Conservation (phyloP, 2,113 vertebrate species). For the Dermatemys mawii region DNA sequence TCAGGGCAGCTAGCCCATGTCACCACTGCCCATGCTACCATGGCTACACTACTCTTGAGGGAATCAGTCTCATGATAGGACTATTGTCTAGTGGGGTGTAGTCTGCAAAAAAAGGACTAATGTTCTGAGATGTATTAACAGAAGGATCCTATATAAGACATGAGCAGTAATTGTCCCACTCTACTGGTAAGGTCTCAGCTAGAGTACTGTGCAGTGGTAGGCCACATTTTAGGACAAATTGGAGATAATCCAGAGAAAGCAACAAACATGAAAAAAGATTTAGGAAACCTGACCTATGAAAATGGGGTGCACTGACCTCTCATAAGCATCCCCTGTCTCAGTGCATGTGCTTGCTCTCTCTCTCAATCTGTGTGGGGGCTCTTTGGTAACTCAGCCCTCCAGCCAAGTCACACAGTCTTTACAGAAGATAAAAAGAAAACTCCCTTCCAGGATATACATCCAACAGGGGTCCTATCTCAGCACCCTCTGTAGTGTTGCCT, state of each 20-base stretch:
- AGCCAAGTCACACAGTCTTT: too few relatives aligned
- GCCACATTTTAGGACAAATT: neutral
- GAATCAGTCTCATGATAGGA: neutral
- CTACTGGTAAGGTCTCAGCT: neutral
- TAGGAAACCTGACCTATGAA: neutral
- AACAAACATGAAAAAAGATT: neutral
- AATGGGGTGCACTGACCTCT: too few relatives aligned
- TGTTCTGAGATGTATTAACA: neutral
- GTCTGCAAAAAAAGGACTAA: neutral
- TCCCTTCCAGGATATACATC: too few relatives aligned
- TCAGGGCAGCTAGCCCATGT: neutral
- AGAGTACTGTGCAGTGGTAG: neutral
- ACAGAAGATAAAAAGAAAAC: too few relatives aligned
- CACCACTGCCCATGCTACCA: neutral
- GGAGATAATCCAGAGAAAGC: neutral
- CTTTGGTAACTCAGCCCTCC: too few relatives aligned
- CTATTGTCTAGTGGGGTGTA: too few relatives aligned
- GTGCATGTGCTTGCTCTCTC: too few relatives aligned
- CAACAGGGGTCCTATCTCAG: too few relatives aligned
- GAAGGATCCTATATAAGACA: neutral
- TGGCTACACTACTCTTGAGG: neutral
- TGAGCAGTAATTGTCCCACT: neutral
- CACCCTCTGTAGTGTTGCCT: too few relatives aligned
- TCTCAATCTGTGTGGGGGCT: too few relatives aligned
- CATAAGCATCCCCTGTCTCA: too few relatives aligned